Conservation (phyloP, 2,888 invertebrate species). For the Agrilus biguttatus region DNA sequence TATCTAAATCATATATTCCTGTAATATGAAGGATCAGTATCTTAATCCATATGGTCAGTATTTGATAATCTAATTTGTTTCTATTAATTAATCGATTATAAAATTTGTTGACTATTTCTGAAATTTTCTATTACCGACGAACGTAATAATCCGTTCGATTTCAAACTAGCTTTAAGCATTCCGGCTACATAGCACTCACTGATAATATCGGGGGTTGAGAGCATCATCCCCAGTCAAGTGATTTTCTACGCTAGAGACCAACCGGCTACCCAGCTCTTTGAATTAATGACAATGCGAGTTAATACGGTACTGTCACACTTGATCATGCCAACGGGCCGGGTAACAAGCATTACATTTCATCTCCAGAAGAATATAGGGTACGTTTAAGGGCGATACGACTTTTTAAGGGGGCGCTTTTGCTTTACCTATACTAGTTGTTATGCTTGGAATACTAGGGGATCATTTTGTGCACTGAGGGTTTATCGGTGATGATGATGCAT, state of each 20-base stretch:
- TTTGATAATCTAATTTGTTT: too few species aligned
- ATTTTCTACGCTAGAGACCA: constrained; percentile 12
- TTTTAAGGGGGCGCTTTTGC: constrained; percentile 7
- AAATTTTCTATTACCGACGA: too few species aligned
- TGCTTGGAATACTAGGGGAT: constrained; percentile 8
- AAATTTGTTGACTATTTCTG: too few species aligned
- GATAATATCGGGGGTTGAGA: too few species aligned
- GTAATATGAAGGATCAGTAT: too few species aligned
- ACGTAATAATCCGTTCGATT: too few species aligned
- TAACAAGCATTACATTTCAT: constrained; percentile 13
- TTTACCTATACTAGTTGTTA: constrained; percentile 4
- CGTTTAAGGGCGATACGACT: constrained; percentile 6
- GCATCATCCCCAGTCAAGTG: constrained; percentile 11
- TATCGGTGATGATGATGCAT: constrained; percentile 5
- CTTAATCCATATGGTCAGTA: too few species aligned
- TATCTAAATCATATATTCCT: too few species aligned
- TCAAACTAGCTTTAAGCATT: too few species aligned
- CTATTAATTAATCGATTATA: too few species aligned
- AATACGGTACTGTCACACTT: constrained; percentile 29
- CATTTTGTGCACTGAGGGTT: constrained; percentile 6
- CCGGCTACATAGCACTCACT: constrained; percentile 4
- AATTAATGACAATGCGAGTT: constrained; percentile 28
- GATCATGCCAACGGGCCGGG: constrained; percentile 18
- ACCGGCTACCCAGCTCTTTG: constrained; percentile 16
- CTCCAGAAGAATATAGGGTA: constrained; percentile 6